phyloP scores from a whole-genome alignment of 2,113 vertebrate genomes.

The Lathamus discolor region DNA sequence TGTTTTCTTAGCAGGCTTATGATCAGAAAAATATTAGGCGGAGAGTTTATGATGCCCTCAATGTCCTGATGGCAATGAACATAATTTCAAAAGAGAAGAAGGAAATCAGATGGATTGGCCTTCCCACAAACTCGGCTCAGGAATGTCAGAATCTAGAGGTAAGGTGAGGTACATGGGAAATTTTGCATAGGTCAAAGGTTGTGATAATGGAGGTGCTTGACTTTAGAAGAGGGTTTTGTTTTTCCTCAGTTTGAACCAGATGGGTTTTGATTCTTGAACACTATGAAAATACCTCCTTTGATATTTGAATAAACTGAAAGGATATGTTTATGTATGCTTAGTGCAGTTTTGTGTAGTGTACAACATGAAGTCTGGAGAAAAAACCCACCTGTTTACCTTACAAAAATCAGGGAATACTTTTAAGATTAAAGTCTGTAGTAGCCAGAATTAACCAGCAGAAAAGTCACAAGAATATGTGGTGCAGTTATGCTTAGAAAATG shows the following conservation, averaged over 20 bases:
- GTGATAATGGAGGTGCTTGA: neutral
- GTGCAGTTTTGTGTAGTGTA: neutral
- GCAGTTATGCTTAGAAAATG: neutral
- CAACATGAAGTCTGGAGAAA: neutral
- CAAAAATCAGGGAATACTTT: neutral
- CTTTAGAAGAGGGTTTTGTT: neutral
- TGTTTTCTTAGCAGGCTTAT: conserved; percentile 81
- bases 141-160: conserved; percentile 88
- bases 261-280: neutral
- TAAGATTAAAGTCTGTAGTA: neutral
- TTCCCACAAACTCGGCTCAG: conserved; percentile 88
- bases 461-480: neutral
- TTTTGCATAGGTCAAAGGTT: neutral
- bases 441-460: neutral
- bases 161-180: neutral
- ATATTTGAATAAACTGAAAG: neutral
- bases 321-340: neutral
- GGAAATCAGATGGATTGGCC: conserved; percentile 87
- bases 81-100: conserved; percentile 92
- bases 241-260: neutral
- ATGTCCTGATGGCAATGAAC: conserved; percentile 91
- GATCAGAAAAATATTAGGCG: conserved; percentile 90
- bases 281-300: neutral
- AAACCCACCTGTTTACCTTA: neutral
- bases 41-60: conserved; percentile 88